phyloP scores from a whole-genome alignment of 2,113 vertebrate genomes.

The Prochilodus magdalenae region DNA sequence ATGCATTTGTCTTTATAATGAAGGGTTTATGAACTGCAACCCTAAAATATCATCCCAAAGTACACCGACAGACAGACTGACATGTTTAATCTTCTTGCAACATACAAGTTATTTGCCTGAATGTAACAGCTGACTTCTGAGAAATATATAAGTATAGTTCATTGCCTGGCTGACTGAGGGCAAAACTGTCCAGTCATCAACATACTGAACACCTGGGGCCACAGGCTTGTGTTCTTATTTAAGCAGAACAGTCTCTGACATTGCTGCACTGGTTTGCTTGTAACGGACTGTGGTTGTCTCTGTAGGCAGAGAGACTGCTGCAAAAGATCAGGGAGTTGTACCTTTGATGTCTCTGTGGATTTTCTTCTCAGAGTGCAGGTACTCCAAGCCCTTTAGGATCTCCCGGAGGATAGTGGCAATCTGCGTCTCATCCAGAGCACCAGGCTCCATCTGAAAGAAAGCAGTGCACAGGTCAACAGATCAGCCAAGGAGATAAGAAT shows the following conservation, averaged over 20 bases:
- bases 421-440: conserved; percentile 78
- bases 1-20: no score
- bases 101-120: no score
- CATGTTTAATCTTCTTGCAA: no score
- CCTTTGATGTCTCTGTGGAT: conserved; percentile 84
- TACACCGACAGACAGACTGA: no score
- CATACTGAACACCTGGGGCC: neutral
- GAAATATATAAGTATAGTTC: neutral
- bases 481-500: neutral
- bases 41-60: no score
- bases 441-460: conserved; percentile 76
- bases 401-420: conserved; percentile 81
- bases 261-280: neutral
- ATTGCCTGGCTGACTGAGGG: neutral
- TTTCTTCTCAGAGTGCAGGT: conserved; percentile 82
- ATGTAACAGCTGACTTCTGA: no score
- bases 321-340: conserved; percentile 28
- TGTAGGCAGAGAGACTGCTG: neutral
- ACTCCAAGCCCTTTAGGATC: conserved; percentile 82
- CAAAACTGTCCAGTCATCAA: neutral
- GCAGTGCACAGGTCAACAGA: neutral
- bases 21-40: no score
- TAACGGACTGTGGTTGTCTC: neutral
- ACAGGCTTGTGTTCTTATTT: neutral
- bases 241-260: neutral